Conservation (phyloP, 2,888 invertebrate species). For the Zootermopsis nevadensis region DNA sequence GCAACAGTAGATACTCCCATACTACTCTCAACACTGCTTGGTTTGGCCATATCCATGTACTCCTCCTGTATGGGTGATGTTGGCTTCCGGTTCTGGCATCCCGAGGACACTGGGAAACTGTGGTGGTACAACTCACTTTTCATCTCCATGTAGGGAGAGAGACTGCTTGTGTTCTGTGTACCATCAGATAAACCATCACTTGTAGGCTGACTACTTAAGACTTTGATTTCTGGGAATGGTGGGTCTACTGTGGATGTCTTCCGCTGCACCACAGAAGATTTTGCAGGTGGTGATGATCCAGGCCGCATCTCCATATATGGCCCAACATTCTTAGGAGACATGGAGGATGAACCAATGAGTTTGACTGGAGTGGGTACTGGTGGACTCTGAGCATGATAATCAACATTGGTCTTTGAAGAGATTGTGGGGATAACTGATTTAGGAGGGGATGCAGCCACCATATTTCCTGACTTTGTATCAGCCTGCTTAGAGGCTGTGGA, state of each 20-base stretch:
- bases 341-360: constrained; percentile 40
- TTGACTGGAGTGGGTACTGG: constrained; percentile 53
- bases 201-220: constrained; percentile 55
- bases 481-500: constrained; percentile 5
- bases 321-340: constrained; percentile 55
- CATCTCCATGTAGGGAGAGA: constrained; percentile 55
- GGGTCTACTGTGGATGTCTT: constrained; percentile 52
- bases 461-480: constrained; percentile 4
- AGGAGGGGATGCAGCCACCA: constrained; percentile 32
- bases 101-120: not conserved
- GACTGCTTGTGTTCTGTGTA: constrained; percentile 56
- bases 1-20: not conserved
- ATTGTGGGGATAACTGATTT: constrained; percentile 14
- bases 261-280: constrained; percentile 44
- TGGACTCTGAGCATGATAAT: constrained; percentile 53
- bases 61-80: constrained; percentile 53
- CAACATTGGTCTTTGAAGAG: constrained; percentile 32
- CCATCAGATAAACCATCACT: constrained; percentile 52
- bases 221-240: constrained; percentile 51
- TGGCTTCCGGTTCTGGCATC: constrained; percentile 40
- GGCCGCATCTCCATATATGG: constrained; percentile 62
- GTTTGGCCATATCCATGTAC: constrained; percentile 50
- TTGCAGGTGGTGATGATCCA: constrained; percentile 52
- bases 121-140: not conserved
- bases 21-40: not conserved